phyloP scores from a whole-genome alignment of 2,797 vertebrate species.

The Hephaestus fuliginosus region DNA sequence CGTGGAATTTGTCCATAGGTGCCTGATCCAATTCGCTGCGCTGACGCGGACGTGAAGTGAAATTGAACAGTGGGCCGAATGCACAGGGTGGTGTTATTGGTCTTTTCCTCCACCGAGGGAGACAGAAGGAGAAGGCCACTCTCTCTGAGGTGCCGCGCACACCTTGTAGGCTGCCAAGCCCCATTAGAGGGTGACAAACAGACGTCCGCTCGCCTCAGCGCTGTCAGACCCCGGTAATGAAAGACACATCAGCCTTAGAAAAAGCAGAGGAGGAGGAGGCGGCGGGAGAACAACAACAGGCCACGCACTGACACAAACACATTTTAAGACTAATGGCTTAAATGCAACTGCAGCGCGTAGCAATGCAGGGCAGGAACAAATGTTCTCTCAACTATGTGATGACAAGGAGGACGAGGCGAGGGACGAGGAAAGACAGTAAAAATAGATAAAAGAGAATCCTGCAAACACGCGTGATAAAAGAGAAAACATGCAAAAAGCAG shows the following conservation, averaged over 20 bases:
- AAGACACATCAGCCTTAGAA: slow-evolving; percentile 80
- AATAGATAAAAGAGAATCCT: slow-evolving; percentile 45
- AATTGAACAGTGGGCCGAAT: slow-evolving; percentile 77
- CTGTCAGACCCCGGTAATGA: slow-evolving; percentile 82
- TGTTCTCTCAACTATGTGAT: slow-evolving; percentile 39
- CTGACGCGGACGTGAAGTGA: slow-evolving; percentile 74
- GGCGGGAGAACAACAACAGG: slow-evolving; percentile 61
- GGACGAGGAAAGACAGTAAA: slow-evolving; percentile 44
- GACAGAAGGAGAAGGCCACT: slow-evolving; percentile 67
- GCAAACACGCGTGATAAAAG: slow-evolving; percentile 33
- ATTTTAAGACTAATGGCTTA: slow-evolving; percentile 76
- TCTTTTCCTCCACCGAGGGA: slow-evolving; percentile 75
- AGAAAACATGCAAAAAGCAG: slow-evolving; percentile 28
- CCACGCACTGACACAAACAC: slow-evolving; percentile 66
- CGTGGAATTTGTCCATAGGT: slow-evolving; percentile 79
- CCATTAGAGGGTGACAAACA: slow-evolving; percentile 84
- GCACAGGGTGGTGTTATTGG: slow-evolving; percentile 71
- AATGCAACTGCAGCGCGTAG: slow-evolving; percentile 58
- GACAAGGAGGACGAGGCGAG: slow-evolving; percentile 36
- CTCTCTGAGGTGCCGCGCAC: slow-evolving; percentile 75
- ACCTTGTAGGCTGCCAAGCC: slow-evolving; percentile 81
- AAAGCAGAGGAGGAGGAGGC: slow-evolving; percentile 54
- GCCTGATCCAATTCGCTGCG: slow-evolving; percentile 78
- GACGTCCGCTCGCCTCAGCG: slow-evolving; percentile 71
- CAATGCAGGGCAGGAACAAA: slow-evolving; percentile 35